A percentile compares a stretch with the other conserved stretches of the same genome.
Evolutionary conservation across 2,113 vertebrate genomes (phyloP).

Genomic region (Tinamus guttatus): DNA sequence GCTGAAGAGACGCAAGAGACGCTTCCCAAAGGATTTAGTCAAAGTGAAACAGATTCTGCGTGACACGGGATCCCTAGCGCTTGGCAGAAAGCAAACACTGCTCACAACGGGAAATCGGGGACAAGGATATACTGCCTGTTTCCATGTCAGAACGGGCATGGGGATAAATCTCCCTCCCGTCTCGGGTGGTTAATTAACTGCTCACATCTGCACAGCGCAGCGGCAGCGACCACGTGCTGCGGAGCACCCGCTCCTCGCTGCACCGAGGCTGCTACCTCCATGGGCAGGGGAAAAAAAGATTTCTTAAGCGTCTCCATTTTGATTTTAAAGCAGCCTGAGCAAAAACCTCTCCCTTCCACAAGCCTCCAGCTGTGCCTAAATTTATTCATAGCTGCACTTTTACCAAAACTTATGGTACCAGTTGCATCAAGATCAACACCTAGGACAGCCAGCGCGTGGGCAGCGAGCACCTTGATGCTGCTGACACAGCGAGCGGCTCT

Average conservation of each 20-base stretch:
- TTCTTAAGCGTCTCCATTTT: neutral
- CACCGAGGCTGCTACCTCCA: too few species aligned
- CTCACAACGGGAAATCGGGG: neutral
- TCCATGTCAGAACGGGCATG: neutral
- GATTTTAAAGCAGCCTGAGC: neutral
- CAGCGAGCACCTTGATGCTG: neutral
- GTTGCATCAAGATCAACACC: fast-evolving
- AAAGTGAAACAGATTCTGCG: neutral
- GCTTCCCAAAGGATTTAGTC: neutral
- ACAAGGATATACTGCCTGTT: fast-evolving
- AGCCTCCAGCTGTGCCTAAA: too few species aligned
- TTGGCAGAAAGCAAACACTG: neutral
- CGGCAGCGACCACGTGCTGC: too few species aligned
- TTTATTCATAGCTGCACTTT: neutral
- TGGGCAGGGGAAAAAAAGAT: fast-evolving
- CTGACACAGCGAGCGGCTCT: fast-evolving
- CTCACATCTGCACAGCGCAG: neutral
- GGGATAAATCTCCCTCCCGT: too few species aligned
- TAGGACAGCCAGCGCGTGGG: neutral
- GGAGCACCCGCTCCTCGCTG: too few species aligned
- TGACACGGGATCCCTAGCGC: neutral
- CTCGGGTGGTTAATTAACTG: fast-evolving
- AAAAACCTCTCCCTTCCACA: neutral
- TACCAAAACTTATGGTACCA: fast-evolving
- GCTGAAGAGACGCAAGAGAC: neutral